Evolutionary conservation across 2,888 invertebrate species (phyloP).

Genomic region (Hirtodrosophila duncani): DNA sequence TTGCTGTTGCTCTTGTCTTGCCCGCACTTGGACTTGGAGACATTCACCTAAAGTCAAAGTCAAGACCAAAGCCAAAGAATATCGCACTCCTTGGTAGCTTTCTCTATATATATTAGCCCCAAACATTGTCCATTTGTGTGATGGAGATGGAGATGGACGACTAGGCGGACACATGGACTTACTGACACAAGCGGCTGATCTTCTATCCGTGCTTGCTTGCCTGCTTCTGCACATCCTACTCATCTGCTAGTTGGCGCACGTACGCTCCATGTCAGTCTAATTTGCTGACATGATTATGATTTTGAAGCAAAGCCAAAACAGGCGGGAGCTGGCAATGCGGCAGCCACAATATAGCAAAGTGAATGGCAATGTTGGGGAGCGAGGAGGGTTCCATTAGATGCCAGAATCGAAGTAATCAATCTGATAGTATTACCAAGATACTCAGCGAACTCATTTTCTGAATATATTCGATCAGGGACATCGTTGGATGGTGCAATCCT

Average conservation of each 20-base stretch:
- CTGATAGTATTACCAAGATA: background rate
- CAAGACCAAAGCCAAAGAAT: slow-evolving; percentile 16
- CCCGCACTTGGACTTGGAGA: slow-evolving; percentile 36
- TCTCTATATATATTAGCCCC: slow-evolving; percentile 33
- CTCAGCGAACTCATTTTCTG: too few relatives aligned
- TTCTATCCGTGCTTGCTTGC: slow-evolving; percentile 33
- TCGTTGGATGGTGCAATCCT: too few relatives aligned
- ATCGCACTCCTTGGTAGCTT: slow-evolving; percentile 33
- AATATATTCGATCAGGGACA: too few relatives aligned
- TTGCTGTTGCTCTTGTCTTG: slow-evolving; percentile 39
- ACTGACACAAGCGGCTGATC: slow-evolving; percentile 40
- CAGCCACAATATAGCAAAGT: slow-evolving; percentile 21
- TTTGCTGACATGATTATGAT: slow-evolving; percentile 73
- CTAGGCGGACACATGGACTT: too few relatives aligned
- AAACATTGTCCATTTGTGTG: slow-evolving; percentile 32
- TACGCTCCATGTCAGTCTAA: slow-evolving; percentile 70
- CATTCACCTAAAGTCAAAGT: slow-evolving; percentile 50
- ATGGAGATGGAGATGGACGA: slow-evolving; percentile 14
- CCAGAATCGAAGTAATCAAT: too few relatives aligned
- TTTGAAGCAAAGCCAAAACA: slow-evolving; percentile 54
- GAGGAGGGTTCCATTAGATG: slow-evolving; percentile 31
- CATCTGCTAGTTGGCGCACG: slow-evolving; percentile 68
- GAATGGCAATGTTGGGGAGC: slow-evolving; percentile 41
- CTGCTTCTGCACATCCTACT: slow-evolving; percentile 56
- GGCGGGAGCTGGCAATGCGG: slow-evolving; percentile 40